Evolutionary conservation across 2,113 vertebrate species (phyloP).

Genomic region (Herpailurus yagouaroundi): DNA sequence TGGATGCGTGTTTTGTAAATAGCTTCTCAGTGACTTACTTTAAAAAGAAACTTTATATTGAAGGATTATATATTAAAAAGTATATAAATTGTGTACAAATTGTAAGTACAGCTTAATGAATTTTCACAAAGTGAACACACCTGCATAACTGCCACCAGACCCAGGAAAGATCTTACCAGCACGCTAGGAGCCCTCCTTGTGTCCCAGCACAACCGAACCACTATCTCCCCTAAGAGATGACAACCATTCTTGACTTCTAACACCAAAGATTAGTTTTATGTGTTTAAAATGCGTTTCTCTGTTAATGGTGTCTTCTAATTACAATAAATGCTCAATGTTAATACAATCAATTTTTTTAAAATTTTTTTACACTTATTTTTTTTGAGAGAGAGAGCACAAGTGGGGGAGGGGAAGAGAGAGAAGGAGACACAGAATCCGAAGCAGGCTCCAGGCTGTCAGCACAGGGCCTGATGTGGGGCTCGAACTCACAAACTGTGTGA

Average conservation of each 20-base stretch:
- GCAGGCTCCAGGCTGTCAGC: no score
- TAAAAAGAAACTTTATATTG: background rate
- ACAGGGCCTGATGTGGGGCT: no score
- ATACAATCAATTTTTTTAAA: background rate
- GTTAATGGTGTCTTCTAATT: background rate
- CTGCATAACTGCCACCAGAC: background rate
- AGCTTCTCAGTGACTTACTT: background rate
- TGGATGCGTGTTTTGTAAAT: background rate
- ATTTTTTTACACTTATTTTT: no score
- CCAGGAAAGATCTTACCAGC: background rate
- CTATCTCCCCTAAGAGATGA: background rate
- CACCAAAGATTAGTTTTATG: background rate
- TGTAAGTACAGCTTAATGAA: background rate
- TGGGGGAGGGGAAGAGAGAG: no score
- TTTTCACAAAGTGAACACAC: background rate
- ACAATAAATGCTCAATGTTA: background rate
- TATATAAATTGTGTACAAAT: background rate
- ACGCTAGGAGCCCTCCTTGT: background rate
- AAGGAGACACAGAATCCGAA: no score
- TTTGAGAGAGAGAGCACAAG: no score
- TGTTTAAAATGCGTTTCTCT: background rate
- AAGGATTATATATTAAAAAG: background rate
- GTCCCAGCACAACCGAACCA: background rate
- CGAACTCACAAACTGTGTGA: no score
- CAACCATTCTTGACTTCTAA: background rate